Conservation (phyloP, 2,797 vertebrate species). For the Pseudomugil gertrudae region DNA sequence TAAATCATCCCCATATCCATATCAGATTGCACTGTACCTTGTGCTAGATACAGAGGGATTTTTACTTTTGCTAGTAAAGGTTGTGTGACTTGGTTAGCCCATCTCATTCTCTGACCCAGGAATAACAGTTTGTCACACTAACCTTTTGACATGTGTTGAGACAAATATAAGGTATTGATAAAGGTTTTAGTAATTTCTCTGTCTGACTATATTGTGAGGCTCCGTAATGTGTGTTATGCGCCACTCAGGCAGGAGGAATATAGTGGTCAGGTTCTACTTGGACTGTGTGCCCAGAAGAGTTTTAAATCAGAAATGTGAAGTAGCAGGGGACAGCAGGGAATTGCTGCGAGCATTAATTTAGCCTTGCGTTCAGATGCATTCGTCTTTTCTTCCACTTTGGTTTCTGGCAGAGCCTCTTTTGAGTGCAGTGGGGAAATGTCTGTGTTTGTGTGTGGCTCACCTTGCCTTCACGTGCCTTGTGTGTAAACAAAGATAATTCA, state of each 20-base stretch:
- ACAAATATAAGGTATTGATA: slow-evolving; percentile 32
- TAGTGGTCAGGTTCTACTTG: slow-evolving; percentile 39
- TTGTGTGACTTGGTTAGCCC: slow-evolving; percentile 29
- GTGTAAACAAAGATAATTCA: slow-evolving; percentile 71
- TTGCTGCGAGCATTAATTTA: slow-evolving; percentile 62
- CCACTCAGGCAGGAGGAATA: slow-evolving; percentile 16
- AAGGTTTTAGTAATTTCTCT: slow-evolving; percentile 33
- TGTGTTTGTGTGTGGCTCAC: slow-evolving; percentile 17
- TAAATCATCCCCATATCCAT: background rate
- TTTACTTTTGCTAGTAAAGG: slow-evolving; percentile 3
- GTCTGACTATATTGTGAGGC: slow-evolving; percentile 38
- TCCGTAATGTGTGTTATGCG: slow-evolving; percentile 24
- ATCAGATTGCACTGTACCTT: background rate
- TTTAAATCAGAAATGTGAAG: slow-evolving; percentile 68
- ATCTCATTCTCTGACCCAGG: slow-evolving; percentile 30
- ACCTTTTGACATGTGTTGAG: slow-evolving; percentile 26
- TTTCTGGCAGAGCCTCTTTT: slow-evolving; percentile 44
- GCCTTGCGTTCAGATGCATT: slow-evolving; percentile 49
- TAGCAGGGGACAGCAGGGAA: slow-evolving; percentile 47
- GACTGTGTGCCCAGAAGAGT: slow-evolving; percentile 52
- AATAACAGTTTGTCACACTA: slow-evolving; percentile 10
- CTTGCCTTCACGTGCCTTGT: slow-evolving; percentile 27
- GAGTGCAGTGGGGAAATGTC: slow-evolving; percentile 43
- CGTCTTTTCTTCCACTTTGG: slow-evolving; percentile 42
- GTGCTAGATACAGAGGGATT: background rate